These are phyloP conservation scores for Heliconius eleuchia DNA, from an alignment of 1,140 invertebrate genomes.

Conservation along the genomic window DNA sequence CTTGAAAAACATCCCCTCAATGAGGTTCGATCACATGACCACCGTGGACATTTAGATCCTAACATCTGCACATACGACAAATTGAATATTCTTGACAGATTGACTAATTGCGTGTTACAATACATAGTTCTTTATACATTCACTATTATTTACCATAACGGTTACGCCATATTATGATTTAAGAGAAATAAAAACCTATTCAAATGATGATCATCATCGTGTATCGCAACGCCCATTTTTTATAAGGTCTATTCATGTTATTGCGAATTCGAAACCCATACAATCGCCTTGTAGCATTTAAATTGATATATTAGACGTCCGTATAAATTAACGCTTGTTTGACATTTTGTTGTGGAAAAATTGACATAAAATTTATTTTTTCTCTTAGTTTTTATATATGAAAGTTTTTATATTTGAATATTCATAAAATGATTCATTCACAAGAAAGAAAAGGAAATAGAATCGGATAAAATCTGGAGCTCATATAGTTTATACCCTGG, in stretches of 20 bases:
- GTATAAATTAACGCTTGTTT: not conserved
- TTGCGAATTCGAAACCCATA: slow-evolving; percentile 9
- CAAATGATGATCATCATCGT: not conserved
- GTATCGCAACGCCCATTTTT: slow-evolving; percentile 13
- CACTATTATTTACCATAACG: not conserved
- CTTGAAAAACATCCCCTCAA: too few species aligned
- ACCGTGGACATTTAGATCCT: too few species aligned
- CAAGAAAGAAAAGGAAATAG: not conserved
- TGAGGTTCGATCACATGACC: not conserved
- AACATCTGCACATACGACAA: not conserved
- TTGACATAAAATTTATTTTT: not conserved
- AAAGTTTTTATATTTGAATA: not conserved
- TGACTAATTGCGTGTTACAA: not conserved
- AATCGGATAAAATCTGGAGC: not conserved
- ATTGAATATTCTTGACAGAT: not conserved
- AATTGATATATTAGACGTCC: not conserved
- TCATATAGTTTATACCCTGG: not conserved
- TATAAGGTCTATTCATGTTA: slow-evolving; percentile 1
- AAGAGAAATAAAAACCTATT: not conserved
- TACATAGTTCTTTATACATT: not conserved
- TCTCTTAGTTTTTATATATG: not conserved
- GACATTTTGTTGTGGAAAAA: slow-evolving; percentile 4
- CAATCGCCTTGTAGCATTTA: slow-evolving; percentile 4
- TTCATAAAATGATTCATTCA: not conserved
- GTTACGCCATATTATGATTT: slow-evolving; percentile 1